These are phyloP conservation scores for Hydra vulgaris DNA, from an alignment of 30 jellyfish, hydroid and myxozoan genomes.

Conservation along the genomic window DNA sequence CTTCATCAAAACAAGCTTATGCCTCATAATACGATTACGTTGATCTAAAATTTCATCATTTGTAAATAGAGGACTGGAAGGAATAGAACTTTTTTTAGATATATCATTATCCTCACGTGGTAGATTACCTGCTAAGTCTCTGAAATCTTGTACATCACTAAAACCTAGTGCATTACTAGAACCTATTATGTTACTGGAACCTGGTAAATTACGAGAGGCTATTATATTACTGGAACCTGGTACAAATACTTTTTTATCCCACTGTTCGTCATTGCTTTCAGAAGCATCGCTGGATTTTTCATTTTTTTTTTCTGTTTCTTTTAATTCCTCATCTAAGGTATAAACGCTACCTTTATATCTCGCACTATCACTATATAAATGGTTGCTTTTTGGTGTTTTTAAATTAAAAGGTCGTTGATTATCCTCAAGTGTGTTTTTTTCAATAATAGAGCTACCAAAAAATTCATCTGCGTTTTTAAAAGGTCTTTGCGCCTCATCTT, in stretches of 20 bases:
- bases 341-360: slow-evolving; percentile 24
- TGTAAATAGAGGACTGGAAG: neutral
- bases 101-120: neutral
- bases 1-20: neutral
- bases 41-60: neutral
- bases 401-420: neutral
- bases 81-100: neutral
- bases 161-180: too few species aligned
- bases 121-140: too few species aligned
- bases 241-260: slow-evolving; percentile 4
- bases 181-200: too few species aligned
- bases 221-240: neutral
- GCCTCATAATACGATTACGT: neutral
- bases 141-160: too few species aligned
- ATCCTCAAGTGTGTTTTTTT: neutral
- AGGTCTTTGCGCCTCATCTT: neutral
- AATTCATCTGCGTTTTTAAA: neutral
- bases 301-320: slow-evolving; percentile 2
- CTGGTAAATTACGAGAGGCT: too few species aligned
- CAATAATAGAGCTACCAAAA: neutral
- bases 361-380: neutral
- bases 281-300: neutral
- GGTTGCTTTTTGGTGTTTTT: neutral
- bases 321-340: slow-evolving; percentile 18
- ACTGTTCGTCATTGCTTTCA: neutral